Evolutionary conservation across 2,888 invertebrate genomes (phyloP).

Genomic region (Pandemis heparana): DNA sequence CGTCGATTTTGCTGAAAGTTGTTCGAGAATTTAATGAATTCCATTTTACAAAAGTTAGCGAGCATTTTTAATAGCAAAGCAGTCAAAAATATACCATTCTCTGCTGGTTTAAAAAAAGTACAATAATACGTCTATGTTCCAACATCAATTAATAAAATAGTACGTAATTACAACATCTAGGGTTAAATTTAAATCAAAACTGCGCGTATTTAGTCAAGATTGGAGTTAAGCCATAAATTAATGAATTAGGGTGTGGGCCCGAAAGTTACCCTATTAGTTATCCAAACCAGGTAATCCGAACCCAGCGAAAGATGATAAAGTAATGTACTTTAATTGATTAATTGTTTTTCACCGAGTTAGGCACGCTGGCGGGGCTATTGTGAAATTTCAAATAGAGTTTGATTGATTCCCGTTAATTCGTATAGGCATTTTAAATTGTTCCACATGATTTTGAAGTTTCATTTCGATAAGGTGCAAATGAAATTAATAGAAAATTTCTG

Average conservation of each 20-base stretch:
- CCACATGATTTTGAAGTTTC: background rate
- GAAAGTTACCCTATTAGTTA: slow-evolving; percentile 47
- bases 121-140: too few species aligned
- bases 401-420: background rate
- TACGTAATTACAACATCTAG: background rate
- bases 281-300: slow-evolving; percentile 41
- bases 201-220: slow-evolving; percentile 9
- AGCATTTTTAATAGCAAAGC: too few species aligned
- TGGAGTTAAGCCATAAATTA: slow-evolving; percentile 30
- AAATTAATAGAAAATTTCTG: background rate
- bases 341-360: slow-evolving; percentile 17
- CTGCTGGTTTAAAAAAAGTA: too few species aligned
- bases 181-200: background rate
- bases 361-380: background rate
- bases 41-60: too few species aligned
- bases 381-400: slow-evolving; percentile 3
- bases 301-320: slow-evolving; percentile 43
- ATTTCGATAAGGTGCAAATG: background rate
- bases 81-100: too few species aligned
- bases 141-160: too few species aligned
- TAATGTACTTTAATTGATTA: slow-evolving; percentile 40
- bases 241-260: slow-evolving; percentile 36
- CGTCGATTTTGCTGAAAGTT: background rate
- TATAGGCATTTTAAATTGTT: slow-evolving; percentile 2
- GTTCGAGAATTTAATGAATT: background rate